These are phyloP conservation scores for Ctena decussata DNA, from an alignment of 2,888 invertebrate species.

Conservation along the genomic window DNA sequence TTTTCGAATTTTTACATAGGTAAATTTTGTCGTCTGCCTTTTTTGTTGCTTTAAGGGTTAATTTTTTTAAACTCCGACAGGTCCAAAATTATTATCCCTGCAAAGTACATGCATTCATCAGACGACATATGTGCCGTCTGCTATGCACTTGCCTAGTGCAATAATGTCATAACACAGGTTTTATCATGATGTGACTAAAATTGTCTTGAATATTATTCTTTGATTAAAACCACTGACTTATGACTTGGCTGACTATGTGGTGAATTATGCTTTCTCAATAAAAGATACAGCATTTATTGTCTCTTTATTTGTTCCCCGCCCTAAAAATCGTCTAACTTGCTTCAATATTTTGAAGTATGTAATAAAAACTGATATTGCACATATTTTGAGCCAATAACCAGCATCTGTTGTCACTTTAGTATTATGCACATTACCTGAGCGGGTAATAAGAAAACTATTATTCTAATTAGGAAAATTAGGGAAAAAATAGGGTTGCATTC, in stretches of 20 bases:
- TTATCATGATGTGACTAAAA: no score
- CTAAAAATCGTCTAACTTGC: background rate
- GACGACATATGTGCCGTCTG: no score
- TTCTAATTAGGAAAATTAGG: background rate
- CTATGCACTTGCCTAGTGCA: no score
- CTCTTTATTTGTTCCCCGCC: constrained; percentile 3
- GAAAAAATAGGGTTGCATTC: no score
- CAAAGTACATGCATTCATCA: no score
- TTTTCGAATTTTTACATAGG: no score
- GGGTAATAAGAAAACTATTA: background rate
- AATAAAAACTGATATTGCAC: background rate
- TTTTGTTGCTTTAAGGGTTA: no score
- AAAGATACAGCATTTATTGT: background rate
- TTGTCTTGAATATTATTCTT: background rate
- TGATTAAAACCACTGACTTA: background rate
- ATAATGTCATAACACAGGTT: no score
- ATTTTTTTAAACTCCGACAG: no score
- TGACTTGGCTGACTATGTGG: background rate
- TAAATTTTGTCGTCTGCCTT: no score
- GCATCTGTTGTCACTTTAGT: background rate
- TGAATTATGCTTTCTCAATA: constrained; percentile 10
- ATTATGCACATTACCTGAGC: background rate
- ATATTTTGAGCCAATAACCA: background rate
- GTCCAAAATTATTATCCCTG: no score
- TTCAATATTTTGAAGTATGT: background rate